These are phyloP conservation scores for Epistrophe grossulariae DNA, from an alignment of 2,888 invertebrate species.

Conservation along the genomic window DNA sequence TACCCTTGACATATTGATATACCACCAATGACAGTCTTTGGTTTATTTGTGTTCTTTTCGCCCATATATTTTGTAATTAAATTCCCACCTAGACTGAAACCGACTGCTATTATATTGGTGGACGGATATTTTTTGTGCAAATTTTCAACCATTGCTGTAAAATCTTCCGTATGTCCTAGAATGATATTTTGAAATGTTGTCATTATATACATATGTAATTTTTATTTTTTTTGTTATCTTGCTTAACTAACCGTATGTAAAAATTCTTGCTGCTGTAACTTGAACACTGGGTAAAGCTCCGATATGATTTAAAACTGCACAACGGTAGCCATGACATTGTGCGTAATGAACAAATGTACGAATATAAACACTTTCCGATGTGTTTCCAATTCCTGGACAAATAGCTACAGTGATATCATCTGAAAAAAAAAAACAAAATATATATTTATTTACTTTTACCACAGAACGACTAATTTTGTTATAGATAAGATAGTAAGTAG, in stretches of 20 bases:
- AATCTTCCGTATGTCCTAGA: constrained; percentile 95
- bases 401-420: constrained; percentile 95
- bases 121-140: constrained; percentile 89
- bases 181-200: neutral
- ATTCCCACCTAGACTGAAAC: constrained; percentile 97
- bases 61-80: constrained; percentile 96
- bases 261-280: constrained; percentile 94
- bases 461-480: neutral
- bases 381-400: constrained; percentile 96
- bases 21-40: constrained; percentile 91
- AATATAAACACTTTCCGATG: constrained; percentile 97
- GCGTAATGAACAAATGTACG: constrained; percentile 96
- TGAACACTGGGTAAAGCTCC: constrained; percentile 93
- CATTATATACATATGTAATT: neutral
- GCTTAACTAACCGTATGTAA: constrained; percentile 93
- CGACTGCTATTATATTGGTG: constrained; percentile 92
- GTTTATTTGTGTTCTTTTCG: constrained; percentile 87
- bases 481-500: neutral
- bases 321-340: constrained; percentile 95
- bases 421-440: constrained; percentile 83
- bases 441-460: neutral
- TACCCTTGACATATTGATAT: constrained; percentile 98
- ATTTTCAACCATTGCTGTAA: constrained; percentile 91
- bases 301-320: constrained; percentile 96
- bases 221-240: neutral